Conservation (phyloP, 1,140 invertebrate species). For the Cydia splendana region DNA sequence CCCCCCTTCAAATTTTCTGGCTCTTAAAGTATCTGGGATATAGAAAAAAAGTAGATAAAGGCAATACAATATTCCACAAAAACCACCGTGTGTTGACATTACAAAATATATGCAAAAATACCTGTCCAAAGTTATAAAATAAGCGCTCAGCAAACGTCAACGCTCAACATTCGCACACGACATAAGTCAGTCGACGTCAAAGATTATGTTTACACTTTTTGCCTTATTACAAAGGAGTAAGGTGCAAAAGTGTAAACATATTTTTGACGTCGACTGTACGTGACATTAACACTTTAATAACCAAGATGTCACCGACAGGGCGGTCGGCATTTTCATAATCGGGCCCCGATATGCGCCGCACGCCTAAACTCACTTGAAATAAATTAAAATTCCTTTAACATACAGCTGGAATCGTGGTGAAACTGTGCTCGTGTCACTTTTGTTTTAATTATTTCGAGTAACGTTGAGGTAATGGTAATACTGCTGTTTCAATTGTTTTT, state of each 20-base stretch:
- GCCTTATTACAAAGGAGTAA: too few relatives aligned
- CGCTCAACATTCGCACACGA: background rate
- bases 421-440: constrained; percentile 34
- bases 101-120: too few relatives aligned
- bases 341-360: constrained; percentile 31
- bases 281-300: constrained; percentile 27
- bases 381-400: constrained; percentile 48
- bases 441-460: constrained; percentile 14
- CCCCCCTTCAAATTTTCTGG: too few relatives aligned
- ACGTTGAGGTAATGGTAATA: background rate
- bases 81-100: too few relatives aligned
- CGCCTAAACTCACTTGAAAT: constrained; percentile 40
- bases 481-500: background rate
- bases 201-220: too few relatives aligned
- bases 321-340: constrained; percentile 31
- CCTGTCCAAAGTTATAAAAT: background rate
- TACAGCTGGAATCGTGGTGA: constrained; percentile 43
- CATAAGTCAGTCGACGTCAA: background rate
- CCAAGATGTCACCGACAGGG: constrained; percentile 33
- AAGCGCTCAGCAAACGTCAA: background rate
- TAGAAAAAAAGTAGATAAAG: too few relatives aligned
- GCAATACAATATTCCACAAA: too few relatives aligned
- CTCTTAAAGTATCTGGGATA: too few relatives aligned
- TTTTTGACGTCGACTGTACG: background rate
- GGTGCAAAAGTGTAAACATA: too few relatives aligned